Evolutionary conservation across 1,140 invertebrate genomes (phyloP), one percentile per base, ranked within the genome.

Genomic region (Drosophila biarmipes): DNA sequence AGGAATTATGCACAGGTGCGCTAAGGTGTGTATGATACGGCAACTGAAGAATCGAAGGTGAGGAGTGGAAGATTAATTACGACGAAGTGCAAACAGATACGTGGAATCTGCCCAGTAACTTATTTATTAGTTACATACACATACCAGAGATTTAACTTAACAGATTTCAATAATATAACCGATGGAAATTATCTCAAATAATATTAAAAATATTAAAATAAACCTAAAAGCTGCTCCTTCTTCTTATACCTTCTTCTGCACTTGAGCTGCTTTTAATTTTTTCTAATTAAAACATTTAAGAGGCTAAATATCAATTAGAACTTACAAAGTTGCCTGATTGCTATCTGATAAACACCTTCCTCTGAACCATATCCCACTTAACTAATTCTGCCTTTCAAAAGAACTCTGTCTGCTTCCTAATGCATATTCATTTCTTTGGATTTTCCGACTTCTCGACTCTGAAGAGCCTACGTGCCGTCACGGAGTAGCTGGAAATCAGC

Each of bases 401-500:
- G 15, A 29, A 2, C 15, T 58, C 12, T 27, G n/a, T 35, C 21
- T 8, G 42, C 21, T 38, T 43, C 52, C 42, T 29, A 35, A 42
- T 46, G 11, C 46, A 29, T 53, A 46, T 45, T 63, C 29, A 43
- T 54, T 64, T 48, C 43, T 14, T 17, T 31, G 6, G 27, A 52
- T 52, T 31, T 40, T 31, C 63, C 51, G 45, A 58, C 37, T 56
- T 19, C 40, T 45, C 49, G 19, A 75, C 38, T 43, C 48, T 10
- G 1, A 2, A 10, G 6, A 10, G 29, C 10, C 29, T 79, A 80
- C 80, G 80, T 85, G 80, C 81, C 80, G 58, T 73, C 62, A 86
- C 62, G 81, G 78, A 77, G 80, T 73, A 85, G 80, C 81, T 51
- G 51, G 19, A 55, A 77, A 77, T 85, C 72, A 80, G 55, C 58